Evolutionary conservation across 1,140 invertebrate species (phyloP).

Genomic region (Microplitis demolitor): DNA sequence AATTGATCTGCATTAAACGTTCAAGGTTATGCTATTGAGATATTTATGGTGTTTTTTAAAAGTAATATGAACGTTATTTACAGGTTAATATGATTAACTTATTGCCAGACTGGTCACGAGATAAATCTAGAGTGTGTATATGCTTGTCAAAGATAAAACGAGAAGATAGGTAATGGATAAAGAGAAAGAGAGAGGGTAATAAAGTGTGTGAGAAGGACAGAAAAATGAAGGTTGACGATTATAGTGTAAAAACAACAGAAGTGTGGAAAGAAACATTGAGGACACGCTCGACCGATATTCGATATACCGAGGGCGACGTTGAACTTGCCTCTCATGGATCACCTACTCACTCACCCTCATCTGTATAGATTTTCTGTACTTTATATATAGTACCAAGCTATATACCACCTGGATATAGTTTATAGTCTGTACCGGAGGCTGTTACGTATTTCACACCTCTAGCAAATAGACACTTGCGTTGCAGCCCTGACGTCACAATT

Average conservation of each 20-base stretch:
- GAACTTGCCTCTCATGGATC: slow-evolving; percentile 20
- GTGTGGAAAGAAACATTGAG: not conserved
- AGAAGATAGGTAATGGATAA: not conserved
- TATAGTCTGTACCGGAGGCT: too few relatives aligned
- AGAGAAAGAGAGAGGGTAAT: not conserved
- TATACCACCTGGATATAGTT: too few relatives aligned
- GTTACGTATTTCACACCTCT: too few relatives aligned
- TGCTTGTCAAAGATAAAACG: not conserved
- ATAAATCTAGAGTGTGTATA: not conserved
- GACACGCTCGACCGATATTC: slow-evolving; percentile 9
- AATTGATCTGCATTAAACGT: not conserved
- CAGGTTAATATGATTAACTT: slow-evolving; percentile 1
- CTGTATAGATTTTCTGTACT: too few relatives aligned
- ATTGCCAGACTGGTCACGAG: slow-evolving; percentile 1
- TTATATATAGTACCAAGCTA: too few relatives aligned
- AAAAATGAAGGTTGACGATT: not conserved
- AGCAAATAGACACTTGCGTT: too few relatives aligned
- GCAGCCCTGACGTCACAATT: too few relatives aligned
- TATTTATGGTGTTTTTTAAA: slow-evolving; percentile 21
- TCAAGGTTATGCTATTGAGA: slow-evolving; percentile 10
- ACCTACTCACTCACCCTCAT: not conserved
- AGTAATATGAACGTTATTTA: slow-evolving; percentile 1
- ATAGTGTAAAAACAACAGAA: too few relatives aligned
- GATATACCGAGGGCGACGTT: slow-evolving; percentile 17
- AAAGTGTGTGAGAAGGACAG: not conserved